phyloP scores from a whole-genome alignment of 2,797 vertebrate genomes.

The Xiphorhynchus erythropygius region DNA sequence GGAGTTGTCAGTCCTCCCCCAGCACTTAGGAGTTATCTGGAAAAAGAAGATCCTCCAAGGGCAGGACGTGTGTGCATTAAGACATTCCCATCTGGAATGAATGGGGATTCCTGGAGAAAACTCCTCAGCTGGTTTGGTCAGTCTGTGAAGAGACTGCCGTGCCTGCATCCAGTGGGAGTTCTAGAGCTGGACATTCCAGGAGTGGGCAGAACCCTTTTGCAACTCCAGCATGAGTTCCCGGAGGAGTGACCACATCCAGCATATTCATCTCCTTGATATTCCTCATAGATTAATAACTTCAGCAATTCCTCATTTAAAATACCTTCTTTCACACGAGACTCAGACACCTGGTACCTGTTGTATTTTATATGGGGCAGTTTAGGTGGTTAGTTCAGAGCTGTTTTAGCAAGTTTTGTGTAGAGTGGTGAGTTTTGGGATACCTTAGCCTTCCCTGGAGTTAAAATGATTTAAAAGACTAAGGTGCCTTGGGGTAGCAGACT shows the following conservation, averaged over 20 bases:
- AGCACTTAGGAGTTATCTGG: background rate
- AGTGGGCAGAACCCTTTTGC: background rate
- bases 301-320: background rate
- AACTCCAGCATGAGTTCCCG: background rate
- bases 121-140: background rate
- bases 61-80: background rate
- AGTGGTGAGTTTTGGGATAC: background rate
- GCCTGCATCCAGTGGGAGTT: background rate
- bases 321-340: background rate
- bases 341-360: background rate
- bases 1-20: background rate
- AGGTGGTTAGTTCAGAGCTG: background rate
- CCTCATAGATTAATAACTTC: background rate
- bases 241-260: background rate
- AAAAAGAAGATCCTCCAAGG: background rate
- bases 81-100: background rate
- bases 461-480: background rate
- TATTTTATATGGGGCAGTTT: background rate
- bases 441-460: background rate
- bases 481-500: background rate
- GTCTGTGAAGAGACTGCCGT: background rate
- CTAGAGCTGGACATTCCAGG: background rate
- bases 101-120: background rate
- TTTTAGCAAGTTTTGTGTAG: background rate
- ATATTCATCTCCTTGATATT: background rate